These are phyloP conservation scores for Neoscelio sp. DNA, from an alignment of 2,888 invertebrate genomes.

Conservation along the genomic window DNA sequence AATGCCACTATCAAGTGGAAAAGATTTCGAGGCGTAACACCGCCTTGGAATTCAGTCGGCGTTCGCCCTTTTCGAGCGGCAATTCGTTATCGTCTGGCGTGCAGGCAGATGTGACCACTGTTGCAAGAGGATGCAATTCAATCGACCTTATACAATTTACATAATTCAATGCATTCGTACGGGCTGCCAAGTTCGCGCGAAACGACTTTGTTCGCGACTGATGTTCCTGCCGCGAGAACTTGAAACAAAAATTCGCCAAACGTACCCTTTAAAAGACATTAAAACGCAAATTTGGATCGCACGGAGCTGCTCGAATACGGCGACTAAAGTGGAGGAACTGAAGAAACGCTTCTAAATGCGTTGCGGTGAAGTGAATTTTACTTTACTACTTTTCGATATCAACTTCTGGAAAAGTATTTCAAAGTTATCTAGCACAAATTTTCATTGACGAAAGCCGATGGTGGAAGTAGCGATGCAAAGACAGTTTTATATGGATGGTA, in stretches of 20 bases:
- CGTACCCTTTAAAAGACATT: background rate
- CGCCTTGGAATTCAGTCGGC: conserved; percentile 32
- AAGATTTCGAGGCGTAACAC: conserved; percentile 21
- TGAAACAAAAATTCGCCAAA: background rate
- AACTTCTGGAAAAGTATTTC: too few relatives aligned
- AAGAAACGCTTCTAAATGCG: too few relatives aligned
- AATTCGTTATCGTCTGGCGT: conserved; percentile 53
- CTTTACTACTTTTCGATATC: too few relatives aligned
- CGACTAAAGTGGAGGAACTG: too few relatives aligned
- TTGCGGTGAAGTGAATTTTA: too few relatives aligned
- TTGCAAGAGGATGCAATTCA: conserved; percentile 45
- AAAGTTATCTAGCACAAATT: too few relatives aligned
- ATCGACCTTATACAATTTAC: conserved; percentile 45
- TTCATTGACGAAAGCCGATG: too few relatives aligned
- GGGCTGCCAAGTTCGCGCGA: conserved; percentile 12
- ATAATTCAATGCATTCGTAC: conserved; percentile 26
- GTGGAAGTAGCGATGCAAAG: too few relatives aligned
- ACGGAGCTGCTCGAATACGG: too few relatives aligned
- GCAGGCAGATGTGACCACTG: conserved; percentile 50
- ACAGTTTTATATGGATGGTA: too few relatives aligned
- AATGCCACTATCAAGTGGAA: conserved; percentile 25
- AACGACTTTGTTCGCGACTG: conserved; percentile 25
- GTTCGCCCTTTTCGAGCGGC: conserved; percentile 38
- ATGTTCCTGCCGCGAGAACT: background rate
- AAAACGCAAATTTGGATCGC: background rate